A percentile compares a stretch with the other conserved stretches of the same genome.
phyloP scores from a whole-genome alignment of 2,797 vertebrate genomes.

The Gallinago stenura region DNA sequence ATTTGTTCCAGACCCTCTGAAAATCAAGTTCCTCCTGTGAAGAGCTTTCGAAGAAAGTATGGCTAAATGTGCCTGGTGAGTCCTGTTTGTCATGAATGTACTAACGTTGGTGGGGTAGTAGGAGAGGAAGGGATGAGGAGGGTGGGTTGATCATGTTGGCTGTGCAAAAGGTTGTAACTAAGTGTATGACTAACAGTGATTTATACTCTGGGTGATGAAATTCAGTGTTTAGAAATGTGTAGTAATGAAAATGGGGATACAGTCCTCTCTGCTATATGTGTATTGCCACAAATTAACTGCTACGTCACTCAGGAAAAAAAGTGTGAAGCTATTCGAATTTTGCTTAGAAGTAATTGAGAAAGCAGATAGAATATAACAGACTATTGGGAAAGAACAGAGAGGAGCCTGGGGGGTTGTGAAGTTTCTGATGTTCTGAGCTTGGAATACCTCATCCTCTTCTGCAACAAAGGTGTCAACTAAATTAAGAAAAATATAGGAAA shows the following conservation, averaged over 20 bases:
- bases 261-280: neutral
- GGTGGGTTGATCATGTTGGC: rapidly evolving
- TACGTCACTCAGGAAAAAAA: neutral
- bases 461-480: neutral
- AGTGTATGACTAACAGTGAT: neutral
- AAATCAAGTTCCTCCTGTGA: neutral
- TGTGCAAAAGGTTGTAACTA: neutral
- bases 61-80: rapidly evolving
- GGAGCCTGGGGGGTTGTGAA: rapidly evolving
- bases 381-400: neutral
- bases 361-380: neutral
- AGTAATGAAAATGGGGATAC: neutral
- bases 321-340: neutral
- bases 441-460: rapidly evolving
- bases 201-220: neutral
- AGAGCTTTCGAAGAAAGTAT: neutral
- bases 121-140: neutral
- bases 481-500: neutral
- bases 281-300: neutral
- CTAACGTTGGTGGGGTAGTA: neutral
- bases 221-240: neutral
- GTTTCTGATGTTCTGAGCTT: neutral
- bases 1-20: neutral
- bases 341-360: neutral
- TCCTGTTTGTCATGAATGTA: neutral